Base-by-base conservation (phyloP, 2,113 vertebrate species). In the Chitala chitala region DNA sequence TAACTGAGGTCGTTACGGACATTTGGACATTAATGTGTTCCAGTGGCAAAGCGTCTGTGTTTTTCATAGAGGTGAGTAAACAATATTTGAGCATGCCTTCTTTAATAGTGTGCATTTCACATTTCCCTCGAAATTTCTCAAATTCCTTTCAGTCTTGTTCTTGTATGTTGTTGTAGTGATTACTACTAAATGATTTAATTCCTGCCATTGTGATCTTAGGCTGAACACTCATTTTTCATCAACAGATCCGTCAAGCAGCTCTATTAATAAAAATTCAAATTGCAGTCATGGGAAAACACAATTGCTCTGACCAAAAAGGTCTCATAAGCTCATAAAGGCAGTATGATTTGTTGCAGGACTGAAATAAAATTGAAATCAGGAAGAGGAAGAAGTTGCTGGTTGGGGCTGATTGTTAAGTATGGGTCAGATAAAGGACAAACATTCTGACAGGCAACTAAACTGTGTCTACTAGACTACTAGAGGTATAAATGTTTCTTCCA, bases 141-240 rank as follows among this genome's bases (percentile, higher is more conserved):
- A n/a, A n/a, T n/a, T n/a, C 22, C 50, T 69, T 29, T 40, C 74
- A 26, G 42, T 50, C 42, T 42, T 48, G 46, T 73, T 24, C 56
- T 5, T 63, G 26, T 38, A 74, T 77, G 36, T 65, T 72, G 44
- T 22, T 26, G 40, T 26, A 44, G 20, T 15, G 40, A 66, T 66
- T 66, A 22, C n/a, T 64, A 64, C 9, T 64, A 36, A 44, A 24
- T n/a, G 63, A n/a, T 66, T 20, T 38, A 33, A 46, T 36, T 20
- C 63, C 63, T 44, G 5, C n/a, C 1, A 20, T 66, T 66, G n/a
- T 46, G 36, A 44, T 44, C 26, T 66, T n/a, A 44, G 40, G 17
- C 24, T 10, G 2, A 31, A 12, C 6, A 7, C 40, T 66, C 31
- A 38, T 15, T 24, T 66, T 66, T 22, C 63, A 44, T 46, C 26